phyloP scores from a whole-genome alignment of 2,888 invertebrate species.

The Diarsia brunnea region DNA sequence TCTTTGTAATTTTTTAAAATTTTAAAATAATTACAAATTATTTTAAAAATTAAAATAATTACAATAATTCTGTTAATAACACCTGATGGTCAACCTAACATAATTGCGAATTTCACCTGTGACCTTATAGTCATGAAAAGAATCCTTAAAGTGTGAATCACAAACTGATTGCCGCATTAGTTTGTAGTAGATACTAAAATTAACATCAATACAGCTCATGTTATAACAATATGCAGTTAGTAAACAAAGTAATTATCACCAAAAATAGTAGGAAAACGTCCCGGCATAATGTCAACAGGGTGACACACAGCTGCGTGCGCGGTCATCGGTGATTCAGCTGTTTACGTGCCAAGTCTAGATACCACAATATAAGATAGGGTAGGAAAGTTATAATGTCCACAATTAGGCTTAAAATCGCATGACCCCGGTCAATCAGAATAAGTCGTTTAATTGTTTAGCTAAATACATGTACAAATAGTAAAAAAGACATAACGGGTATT shows the following conservation, averaged over 20 bases:
- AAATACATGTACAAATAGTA: too few relatives aligned
- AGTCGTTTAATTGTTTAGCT: too few relatives aligned
- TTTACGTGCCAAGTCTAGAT: neutral
- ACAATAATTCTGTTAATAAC: neutral
- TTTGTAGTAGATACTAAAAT: neutral
- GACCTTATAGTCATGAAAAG: too few relatives aligned
- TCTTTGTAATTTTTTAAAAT: too few relatives aligned
- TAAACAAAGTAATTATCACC: slow-evolving; percentile 31
- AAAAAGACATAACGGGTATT: too few relatives aligned
- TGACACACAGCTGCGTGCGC: slow-evolving; percentile 21
- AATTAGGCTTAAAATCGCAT: too few relatives aligned
- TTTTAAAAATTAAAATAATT: too few relatives aligned
- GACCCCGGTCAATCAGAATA: too few relatives aligned
- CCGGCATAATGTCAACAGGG: slow-evolving; percentile 4
- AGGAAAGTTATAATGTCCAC: too few relatives aligned
- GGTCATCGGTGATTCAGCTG: slow-evolving; percentile 21
- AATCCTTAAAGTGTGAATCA: neutral
- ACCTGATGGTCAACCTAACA: too few relatives aligned
- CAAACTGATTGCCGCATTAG: neutral
- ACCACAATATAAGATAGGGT: neutral
- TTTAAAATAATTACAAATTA: too few relatives aligned
- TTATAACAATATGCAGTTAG: neutral
- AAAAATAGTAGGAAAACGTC: slow-evolving; percentile 23
- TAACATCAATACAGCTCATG: slow-evolving; percentile 1
- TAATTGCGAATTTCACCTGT: too few relatives aligned